phyloP scores from a whole-genome alignment of 1,140 invertebrate genomes.

The Chrysomallon squamiferum region DNA sequence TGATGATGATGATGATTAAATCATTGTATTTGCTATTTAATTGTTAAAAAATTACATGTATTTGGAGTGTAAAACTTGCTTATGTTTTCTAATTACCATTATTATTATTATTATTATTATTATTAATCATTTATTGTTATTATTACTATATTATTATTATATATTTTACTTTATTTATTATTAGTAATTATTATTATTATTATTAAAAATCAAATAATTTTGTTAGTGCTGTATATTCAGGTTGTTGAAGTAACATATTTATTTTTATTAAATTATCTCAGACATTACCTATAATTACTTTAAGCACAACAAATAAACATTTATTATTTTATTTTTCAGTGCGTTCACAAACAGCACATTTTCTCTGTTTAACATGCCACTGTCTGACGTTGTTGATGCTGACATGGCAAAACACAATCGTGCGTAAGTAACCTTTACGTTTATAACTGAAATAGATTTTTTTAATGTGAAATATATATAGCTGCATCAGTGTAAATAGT shows the following conservation, averaged over 20 bases:
- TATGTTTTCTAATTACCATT: background rate
- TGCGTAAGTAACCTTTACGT: too few relatives aligned
- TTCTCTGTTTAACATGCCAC: background rate
- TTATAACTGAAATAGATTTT: too few relatives aligned
- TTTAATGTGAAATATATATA: too few relatives aligned
- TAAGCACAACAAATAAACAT: background rate
- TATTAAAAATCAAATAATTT: background rate
- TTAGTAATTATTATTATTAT: background rate
- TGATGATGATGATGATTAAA: too few relatives aligned
- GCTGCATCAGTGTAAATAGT: too few relatives aligned
- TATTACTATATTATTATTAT: background rate
- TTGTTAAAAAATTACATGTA: background rate
- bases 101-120: background rate
- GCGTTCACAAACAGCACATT: background rate
- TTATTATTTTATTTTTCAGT: background rate
- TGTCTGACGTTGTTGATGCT: background rate
- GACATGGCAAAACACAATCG: background rate
- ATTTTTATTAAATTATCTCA: background rate
- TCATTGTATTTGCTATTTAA: too few relatives aligned
- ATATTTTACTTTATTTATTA: background rate
- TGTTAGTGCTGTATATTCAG: background rate
- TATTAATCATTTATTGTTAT: background rate
- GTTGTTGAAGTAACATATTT: background rate
- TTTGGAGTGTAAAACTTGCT: background rate
- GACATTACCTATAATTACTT: background rate